These are phyloP conservation scores for Erynnis tages DNA, from an alignment of 2,888 invertebrate species.

Conservation along the genomic window DNA sequence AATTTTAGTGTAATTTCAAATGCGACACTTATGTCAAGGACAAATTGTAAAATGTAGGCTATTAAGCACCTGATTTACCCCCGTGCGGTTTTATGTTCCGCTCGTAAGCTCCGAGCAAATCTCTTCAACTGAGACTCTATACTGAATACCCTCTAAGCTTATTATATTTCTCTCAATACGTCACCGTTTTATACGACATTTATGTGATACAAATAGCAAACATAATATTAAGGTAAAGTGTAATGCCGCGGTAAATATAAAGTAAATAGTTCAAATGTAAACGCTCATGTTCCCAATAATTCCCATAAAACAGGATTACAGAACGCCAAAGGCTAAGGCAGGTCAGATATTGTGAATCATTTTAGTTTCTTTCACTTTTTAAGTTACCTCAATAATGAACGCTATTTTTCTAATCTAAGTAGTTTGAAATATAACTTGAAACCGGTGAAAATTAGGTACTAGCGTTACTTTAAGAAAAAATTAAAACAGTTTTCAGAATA, in stretches of 20 bases:
- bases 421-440: too few relatives aligned
- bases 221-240: constrained; percentile 16
- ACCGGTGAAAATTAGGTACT: too few relatives aligned
- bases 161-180: constrained; percentile 58
- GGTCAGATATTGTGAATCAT: neutral
- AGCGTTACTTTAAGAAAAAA: too few relatives aligned
- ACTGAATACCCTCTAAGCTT: constrained; percentile 55
- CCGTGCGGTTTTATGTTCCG: constrained; percentile 41
- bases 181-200: constrained; percentile 52
- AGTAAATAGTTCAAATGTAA: constrained; percentile 16
- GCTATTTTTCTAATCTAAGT: too few relatives aligned
- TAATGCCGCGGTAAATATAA: constrained; percentile 14
- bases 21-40: constrained; percentile 46
- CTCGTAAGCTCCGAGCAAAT: constrained; percentile 41
- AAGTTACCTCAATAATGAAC: too few relatives aligned
- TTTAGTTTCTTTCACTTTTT: neutral
- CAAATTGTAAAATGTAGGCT: constrained; percentile 68
- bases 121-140: constrained; percentile 55
- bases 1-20: constrained; percentile 43
- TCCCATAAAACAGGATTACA: constrained; percentile 13
- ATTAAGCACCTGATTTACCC: constrained; percentile 62
- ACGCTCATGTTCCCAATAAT: constrained; percentile 4
- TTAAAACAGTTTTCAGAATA: too few relatives aligned
- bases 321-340: neutral
- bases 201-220: constrained; percentile 45